Evolutionary conservation across 2,888 invertebrate species (phyloP).

Genomic region (Antitype chi): DNA sequence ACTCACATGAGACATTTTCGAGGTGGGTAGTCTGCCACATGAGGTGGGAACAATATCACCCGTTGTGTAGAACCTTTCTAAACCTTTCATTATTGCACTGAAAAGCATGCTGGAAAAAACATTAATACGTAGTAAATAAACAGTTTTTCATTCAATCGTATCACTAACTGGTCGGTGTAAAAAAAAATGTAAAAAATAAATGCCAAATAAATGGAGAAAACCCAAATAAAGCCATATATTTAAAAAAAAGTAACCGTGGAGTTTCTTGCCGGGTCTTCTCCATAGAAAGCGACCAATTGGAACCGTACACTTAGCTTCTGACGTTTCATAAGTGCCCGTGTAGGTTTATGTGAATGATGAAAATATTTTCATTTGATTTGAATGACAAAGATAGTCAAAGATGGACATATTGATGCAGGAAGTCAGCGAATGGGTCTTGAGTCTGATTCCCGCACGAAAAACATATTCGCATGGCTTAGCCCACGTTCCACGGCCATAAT

Average conservation of each 20-base stretch:
- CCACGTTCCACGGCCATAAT: too few species aligned
- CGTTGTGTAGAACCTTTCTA: constrained; percentile 92
- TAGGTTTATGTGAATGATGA: not conserved
- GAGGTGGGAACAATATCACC: constrained; percentile 89
- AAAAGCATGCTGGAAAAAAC: constrained; percentile 89
- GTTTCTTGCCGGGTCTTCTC: not conserved
- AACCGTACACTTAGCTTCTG: not conserved
- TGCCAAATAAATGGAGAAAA: too few species aligned
- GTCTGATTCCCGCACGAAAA: not conserved
- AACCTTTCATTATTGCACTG: constrained; percentile 91
- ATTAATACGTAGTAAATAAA: not conserved
- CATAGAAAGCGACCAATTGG: not conserved
- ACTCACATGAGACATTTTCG: constrained; percentile 81
- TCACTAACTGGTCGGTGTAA: not conserved
- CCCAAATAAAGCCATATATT: not conserved
- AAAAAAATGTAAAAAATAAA: too few species aligned
- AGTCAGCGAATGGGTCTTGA: not conserved
- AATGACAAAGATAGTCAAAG: not conserved
- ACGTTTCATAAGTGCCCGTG: not conserved
- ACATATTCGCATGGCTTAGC: not conserved
- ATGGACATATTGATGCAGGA: not conserved
- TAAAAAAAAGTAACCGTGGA: not conserved
- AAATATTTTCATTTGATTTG: not conserved
- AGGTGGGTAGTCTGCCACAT: constrained; percentile 86
- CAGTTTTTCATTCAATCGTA: not conserved